A percentile compares a stretch with the other conserved stretches of the same genome.
phyloP scores from a whole-genome alignment of 2,797 vertebrate genomes.

The Podarcis siculus region DNA sequence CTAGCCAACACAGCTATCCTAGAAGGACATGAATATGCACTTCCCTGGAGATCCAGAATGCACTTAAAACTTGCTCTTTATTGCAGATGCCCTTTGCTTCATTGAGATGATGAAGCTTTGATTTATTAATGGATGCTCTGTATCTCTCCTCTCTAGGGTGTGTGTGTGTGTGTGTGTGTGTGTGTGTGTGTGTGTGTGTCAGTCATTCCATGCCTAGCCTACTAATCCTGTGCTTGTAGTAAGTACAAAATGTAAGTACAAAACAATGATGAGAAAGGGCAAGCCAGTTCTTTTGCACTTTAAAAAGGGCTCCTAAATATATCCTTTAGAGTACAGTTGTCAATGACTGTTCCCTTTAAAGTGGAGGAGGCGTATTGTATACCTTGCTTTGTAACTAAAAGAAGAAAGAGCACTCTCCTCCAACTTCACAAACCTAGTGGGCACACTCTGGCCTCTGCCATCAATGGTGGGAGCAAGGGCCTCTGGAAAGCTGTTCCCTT shows the following conservation, averaged over 20 bases:
- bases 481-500: background rate
- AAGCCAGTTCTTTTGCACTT: background rate
- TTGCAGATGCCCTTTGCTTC: background rate
- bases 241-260: background rate
- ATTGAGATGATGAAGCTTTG: background rate
- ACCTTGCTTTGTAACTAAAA: background rate
- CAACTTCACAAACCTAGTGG: background rate
- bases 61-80: background rate
- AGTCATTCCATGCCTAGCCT: background rate
- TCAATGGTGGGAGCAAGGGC: background rate
- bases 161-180: no score
- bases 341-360: background rate
- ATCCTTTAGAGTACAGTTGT: background rate
- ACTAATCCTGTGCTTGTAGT: background rate
- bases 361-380: constrained; percentile 10
- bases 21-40: background rate
- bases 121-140: background rate
- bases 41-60: background rate
- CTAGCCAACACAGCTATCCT: no score
- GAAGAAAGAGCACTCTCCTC: background rate
- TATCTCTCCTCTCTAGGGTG: background rate
- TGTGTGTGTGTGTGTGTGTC: no score
- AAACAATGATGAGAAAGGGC: constrained; percentile 12
- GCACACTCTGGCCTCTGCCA: background rate
- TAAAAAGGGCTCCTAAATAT: background rate